Evolutionary conservation across 2,113 vertebrate species (phyloP), one percentile per base, ranked within the genome.

Genomic region (Equus quagga): DNA sequence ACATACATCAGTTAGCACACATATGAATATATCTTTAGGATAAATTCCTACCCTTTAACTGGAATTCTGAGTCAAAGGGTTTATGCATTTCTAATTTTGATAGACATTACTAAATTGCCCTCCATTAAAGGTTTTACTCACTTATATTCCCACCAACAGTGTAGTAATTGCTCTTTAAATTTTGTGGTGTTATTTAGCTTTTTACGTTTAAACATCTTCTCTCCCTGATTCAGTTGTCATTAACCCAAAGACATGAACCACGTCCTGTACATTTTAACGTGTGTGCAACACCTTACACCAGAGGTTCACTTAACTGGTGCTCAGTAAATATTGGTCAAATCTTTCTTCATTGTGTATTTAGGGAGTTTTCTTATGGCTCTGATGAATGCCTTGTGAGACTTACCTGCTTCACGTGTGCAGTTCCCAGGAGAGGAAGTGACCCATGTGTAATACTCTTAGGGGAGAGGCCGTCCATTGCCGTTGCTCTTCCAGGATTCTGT

Each of bases 81-180:
- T 31, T 44, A 5, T 92, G 3, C 23, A 44, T 82, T 92, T 92
- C 65, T 69, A 84, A n/a, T 95, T 86, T 93, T 69, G 44, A 62
- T 92, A 89, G 51, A 28, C 90, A 58, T 70, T 56, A 92, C 60
- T 96, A 93, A 92, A 69, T 89, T 92, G n/a, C 21, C 72, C 14
- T 65, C 33, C 14, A 17, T 69, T 69, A 41, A 54, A 89, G 11
- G 18, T 82, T 82, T 95, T 90, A 70, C 26, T 90, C 24, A 82
- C 36, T 82, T 90, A 82, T 8, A 56, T 76, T 95, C 11, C 24
- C n/a, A 95, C 49, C 80, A 86, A 44, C 62, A 62, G 33, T 78
- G 21, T 83, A 79, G 41, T n/a, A 91, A 82, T 24, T 92, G 41
- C 33, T 88, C 78, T 94, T 79, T 67, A 79, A 91, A 44, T 67